These are phyloP conservation scores for Pao palembangensis DNA, from an alignment of 2,113 vertebrate species.

Conservation along the genomic window DNA sequence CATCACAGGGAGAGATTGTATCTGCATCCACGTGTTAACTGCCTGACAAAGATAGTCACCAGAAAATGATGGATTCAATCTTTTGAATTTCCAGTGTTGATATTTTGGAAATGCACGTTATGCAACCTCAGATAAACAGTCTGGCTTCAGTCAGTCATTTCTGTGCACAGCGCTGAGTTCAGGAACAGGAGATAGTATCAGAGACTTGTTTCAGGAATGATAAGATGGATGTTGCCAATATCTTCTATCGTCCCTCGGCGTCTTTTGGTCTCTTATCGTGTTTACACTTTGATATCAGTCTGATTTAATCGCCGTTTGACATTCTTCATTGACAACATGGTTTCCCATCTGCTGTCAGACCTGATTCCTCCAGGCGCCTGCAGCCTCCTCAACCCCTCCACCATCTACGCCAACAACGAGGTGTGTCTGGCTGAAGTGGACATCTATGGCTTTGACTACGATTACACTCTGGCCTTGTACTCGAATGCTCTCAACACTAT, in stretches of 20 bases:
- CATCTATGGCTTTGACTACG: conserved; percentile 81
- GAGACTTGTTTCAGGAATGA: no score
- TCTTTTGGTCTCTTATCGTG: not conserved
- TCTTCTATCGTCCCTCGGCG: not conserved
- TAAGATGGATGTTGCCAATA: no score
- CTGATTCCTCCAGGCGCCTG: conserved; percentile 80
- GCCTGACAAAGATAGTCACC: not conserved
- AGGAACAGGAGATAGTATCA: no score
- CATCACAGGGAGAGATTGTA: conserved; percentile 4
- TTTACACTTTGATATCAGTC: not conserved
- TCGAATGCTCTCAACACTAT: conserved; percentile 70
- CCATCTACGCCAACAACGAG: conserved; percentile 83
- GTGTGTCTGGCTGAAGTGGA: conserved; percentile 75
- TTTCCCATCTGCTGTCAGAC: conserved; percentile 60
- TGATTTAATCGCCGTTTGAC: not conserved
- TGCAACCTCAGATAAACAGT: conserved; percentile 16
- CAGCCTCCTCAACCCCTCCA: conserved; percentile 74
- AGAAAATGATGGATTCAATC: no score
- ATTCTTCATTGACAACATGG: not conserved
- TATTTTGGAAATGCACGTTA: conserved; percentile 12
- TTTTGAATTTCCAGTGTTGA: not conserved
- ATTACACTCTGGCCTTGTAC: conserved; percentile 81
- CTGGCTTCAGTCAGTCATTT: no score
- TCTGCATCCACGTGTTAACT: conserved; percentile 18
- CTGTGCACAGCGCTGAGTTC: no score